Evolutionary conservation across 1,140 invertebrate species (phyloP), one percentile per base, ranked within the genome.

Genomic region (Pinna nobilis): DNA sequence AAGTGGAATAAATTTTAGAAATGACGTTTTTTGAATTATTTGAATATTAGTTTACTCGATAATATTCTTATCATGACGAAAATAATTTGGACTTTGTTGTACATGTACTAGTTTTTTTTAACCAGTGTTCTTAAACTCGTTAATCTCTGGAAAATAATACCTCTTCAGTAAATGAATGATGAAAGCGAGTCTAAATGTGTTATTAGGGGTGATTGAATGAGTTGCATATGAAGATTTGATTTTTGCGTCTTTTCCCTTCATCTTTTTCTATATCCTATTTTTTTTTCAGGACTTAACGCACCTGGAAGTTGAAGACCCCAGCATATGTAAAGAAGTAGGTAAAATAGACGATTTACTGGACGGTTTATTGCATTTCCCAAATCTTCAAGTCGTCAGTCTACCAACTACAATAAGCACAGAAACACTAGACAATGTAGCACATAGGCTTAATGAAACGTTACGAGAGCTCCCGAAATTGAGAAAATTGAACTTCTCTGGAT

Each of bases 281-380:
- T n/a, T n/a, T n/a, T 73, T 76, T 20, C 76, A 87, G 85, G 71
- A 74, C 53, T 76, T 87, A 3, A 84, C 84, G 0, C 83, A 86
- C 68, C 63, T 87, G 18, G 79, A 87, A 53, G 60, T 84, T 9
- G 79, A 81, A 25, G 83, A 86, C 69, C 59, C 55, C 1, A 55
- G 76, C 13, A 33, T 87, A 11, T 82, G 84, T 50, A 51, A 67
- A 3, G 77, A 85, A 47, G 33, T 60, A 9, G 20, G 55, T 6
- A 74, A 71, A 49, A 73, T 82, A 32, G 60, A 72, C 15, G 32
- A 32, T 44, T 53, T 87, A 5, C 60, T 85, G 15, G 80, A 83
- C 39, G 80, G 73, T 4, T 55, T 87, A 15, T 47, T 64, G 1
- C 55, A 70, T 2, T 73, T 87, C 18, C 77, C 79, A 6, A 68